Evolutionary conservation across 2,113 vertebrate species (phyloP).

Genomic region (Tor tambroides): DNA sequence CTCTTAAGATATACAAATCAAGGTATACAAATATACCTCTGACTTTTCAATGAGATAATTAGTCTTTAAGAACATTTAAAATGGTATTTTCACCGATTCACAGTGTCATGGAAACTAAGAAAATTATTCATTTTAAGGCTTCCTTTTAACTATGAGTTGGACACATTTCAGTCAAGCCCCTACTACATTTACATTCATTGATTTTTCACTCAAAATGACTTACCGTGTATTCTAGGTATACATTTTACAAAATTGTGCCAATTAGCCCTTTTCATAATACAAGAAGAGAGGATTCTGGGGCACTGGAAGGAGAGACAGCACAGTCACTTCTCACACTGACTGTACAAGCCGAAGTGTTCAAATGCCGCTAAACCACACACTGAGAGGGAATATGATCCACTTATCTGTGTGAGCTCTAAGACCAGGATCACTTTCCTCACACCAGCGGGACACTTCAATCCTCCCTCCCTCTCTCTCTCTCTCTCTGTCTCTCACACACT

Average conservation of each 20-base stretch:
- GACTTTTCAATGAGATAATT: slow-evolving; percentile 30
- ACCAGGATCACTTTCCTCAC: slow-evolving; percentile 69
- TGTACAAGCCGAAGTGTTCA: slow-evolving; percentile 24
- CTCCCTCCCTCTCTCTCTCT: slow-evolving; percentile 22
- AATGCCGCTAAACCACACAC: slow-evolving; percentile 58
- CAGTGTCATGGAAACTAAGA: background rate
- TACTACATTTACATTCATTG: background rate
- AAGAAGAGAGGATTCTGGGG: background rate
- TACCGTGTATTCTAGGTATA: background rate
- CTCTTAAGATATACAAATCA: slow-evolving; percentile 46
- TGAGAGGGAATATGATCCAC: slow-evolving; percentile 71
- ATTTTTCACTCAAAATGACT: background rate
- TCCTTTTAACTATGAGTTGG: background rate
- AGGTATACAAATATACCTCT: slow-evolving; percentile 20
- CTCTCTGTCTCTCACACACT: background rate
- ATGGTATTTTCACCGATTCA: background rate
- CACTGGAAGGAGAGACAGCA: background rate
- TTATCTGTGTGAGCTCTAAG: slow-evolving; percentile 65
- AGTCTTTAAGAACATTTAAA: background rate
- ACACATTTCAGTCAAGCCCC: background rate
- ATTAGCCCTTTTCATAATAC: background rate
- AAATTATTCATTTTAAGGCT: background rate
- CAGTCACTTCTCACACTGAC: background rate
- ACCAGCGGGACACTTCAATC: slow-evolving; percentile 63
- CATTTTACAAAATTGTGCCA: background rate